Base-by-base conservation (phyloP, 2,113 vertebrate species). In the Pipa parva region DNA sequence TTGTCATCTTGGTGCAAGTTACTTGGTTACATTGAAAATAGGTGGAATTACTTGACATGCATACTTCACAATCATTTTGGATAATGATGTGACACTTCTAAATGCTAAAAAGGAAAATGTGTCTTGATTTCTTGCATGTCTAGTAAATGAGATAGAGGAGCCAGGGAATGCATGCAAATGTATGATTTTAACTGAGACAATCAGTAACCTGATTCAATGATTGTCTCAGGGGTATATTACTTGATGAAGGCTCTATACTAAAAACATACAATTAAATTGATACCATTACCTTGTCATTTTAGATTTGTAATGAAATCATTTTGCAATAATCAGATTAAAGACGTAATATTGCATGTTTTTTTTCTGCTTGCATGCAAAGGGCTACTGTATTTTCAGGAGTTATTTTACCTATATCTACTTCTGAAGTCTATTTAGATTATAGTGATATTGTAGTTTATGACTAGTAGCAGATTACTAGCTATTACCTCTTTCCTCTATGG, bases 31-130 rank as follows among this genome's bases (percentile, higher is more conserved):
- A 24, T 22, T 55, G n/a, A 42, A 33, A 49, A 13, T 42, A 39
- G 54, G 31, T 50, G 26, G 25, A 48, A 64, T 64, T 64, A 64
- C 8, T 17, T 55, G 20, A 25, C 25, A 24, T 55, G 55, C 12
- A 31, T 42, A 11, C 52, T 65, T 28, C 63, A 65, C 52, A 65
- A 65, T 65, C 52, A 46, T 65, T 48, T 11, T 24, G 18, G 45
- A 57, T 65, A 65, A 56, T 33, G 52, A 57, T 46, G 28, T 57
- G 37, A 15, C 63, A 56, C 63, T 65, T 48, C 21, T 65, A 20
- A 42, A 28, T 65, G 63, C 42, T 65, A 52, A 57, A 20, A 22
- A 56, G n/a, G 26, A 25, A 42, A 11, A 51, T 20, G 45, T n/a
- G 52, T 36, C 20, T 20, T 65, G 63, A 65, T 57, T 65, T 65